Evolutionary conservation across 2,113 vertebrate genomes (phyloP).

Genomic region (Struthidea cinerea): DNA sequence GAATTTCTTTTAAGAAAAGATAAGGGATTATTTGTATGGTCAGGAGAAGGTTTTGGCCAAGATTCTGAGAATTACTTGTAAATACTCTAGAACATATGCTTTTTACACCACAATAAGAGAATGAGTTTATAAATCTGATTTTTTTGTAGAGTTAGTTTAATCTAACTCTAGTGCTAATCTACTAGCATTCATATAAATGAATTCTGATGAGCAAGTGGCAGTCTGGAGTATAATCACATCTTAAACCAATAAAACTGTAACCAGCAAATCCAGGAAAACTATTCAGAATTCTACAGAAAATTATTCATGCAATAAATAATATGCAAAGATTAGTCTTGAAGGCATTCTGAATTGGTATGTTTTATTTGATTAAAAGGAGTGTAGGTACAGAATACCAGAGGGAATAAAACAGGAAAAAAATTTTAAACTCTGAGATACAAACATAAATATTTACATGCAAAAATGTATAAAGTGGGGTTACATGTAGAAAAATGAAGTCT

Average conservation of each 20-base stretch:
- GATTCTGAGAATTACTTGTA: neutral
- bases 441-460: neutral
- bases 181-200: neutral
- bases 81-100: neutral
- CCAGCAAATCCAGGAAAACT: neutral
- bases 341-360: neutral
- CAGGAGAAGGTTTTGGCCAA: neutral
- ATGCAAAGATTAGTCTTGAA: neutral
- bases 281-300: neutral
- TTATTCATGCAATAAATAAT: slow-evolving; percentile 4
- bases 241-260: slow-evolving; percentile 29
- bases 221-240: neutral
- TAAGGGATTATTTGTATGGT: neutral
- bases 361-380: neutral
- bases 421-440: neutral
- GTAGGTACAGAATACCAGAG: neutral
- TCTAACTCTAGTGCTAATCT: neutral
- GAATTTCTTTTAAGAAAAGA: neutral
- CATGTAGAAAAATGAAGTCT: neutral
- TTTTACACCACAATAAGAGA: neutral
- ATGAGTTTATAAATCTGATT: neutral
- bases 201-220: neutral
- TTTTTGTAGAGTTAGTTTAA: neutral
- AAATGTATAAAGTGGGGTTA: neutral
- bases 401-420: neutral